These are phyloP conservation scores for Cancer borealis DNA, from an alignment of 2,888 invertebrate genomes.

Conservation along the genomic window DNA sequence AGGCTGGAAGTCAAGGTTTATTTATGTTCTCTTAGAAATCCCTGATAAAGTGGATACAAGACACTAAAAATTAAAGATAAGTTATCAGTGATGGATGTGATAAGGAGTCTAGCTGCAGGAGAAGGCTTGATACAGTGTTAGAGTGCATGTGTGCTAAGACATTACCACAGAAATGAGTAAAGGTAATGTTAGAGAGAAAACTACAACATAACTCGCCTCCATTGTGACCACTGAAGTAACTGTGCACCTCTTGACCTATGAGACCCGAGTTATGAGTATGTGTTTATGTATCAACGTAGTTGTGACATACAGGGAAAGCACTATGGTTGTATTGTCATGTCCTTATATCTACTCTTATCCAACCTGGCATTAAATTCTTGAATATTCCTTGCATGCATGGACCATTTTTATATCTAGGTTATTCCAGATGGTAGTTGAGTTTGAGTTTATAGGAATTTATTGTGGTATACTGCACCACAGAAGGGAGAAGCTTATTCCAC, in stretches of 20 bases:
- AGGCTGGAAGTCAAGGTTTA: background rate
- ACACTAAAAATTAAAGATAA: background rate
- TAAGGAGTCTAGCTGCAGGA: background rate
- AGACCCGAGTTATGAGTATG: background rate
- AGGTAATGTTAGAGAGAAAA: background rate
- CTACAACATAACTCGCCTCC: background rate
- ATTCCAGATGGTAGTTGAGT: too few relatives aligned
- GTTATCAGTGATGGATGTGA: background rate
- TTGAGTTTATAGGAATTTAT: too few relatives aligned
- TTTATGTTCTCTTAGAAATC: background rate
- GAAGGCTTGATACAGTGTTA: background rate
- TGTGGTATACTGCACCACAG: too few relatives aligned
- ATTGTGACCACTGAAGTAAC: background rate
- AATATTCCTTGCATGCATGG: too few relatives aligned
- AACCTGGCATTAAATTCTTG: too few relatives aligned
- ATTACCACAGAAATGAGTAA: background rate
- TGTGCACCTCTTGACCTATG: background rate
- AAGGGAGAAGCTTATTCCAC: too few relatives aligned
- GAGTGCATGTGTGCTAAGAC: background rate
- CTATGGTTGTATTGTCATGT: too few relatives aligned
- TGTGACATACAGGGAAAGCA: too few relatives aligned
- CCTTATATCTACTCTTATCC: too few relatives aligned
- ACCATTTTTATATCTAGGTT: too few relatives aligned
- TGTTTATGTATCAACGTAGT: too few relatives aligned
- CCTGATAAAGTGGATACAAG: background rate